A percentile compares a stretch with the other conserved stretches of the same genome.
Conservation (phyloP, 2,113 vertebrate genomes). For the Antigone vipio region DNA sequence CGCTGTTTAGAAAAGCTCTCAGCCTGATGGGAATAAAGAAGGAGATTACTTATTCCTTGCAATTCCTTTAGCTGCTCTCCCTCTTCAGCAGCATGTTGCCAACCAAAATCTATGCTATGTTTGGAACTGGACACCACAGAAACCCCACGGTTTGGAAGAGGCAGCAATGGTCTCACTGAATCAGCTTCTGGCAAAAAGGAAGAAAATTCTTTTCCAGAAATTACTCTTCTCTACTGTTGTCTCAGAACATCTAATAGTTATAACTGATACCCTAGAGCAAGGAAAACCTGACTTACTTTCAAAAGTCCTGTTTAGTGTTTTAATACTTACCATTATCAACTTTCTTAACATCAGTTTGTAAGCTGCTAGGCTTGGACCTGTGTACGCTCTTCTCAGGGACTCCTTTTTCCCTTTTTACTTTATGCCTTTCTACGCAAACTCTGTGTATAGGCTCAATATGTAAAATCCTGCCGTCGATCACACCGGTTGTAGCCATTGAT, state of each 20-base stretch:
- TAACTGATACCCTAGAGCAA: neutral
- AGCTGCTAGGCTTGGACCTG: neutral
- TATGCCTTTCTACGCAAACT: neutral
- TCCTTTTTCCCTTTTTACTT: neutral
- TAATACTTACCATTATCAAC: neutral
- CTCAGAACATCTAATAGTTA: neutral
- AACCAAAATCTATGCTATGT: neutral
- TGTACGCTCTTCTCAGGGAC: neutral
- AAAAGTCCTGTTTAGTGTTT: neutral
- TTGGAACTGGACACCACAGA: neutral
- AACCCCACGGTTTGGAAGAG: neutral
- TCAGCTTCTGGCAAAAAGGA: neutral
- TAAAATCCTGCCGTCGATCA: neutral
- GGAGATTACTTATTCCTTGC: neutral
- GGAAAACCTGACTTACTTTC: neutral
- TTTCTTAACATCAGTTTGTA: neutral
- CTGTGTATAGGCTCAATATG: accelerated
- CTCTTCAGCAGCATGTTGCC: neutral
- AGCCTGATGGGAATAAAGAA: neutral
- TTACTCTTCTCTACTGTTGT: neutral
- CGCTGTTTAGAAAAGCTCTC: neutral
- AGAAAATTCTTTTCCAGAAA: neutral
- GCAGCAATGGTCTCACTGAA: neutral
- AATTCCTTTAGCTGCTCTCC: neutral
- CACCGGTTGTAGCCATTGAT: too few species aligned